Evolutionary conservation across 1,140 invertebrate genomes (phyloP).

Genomic region (Brachionus plicatilis): DNA sequence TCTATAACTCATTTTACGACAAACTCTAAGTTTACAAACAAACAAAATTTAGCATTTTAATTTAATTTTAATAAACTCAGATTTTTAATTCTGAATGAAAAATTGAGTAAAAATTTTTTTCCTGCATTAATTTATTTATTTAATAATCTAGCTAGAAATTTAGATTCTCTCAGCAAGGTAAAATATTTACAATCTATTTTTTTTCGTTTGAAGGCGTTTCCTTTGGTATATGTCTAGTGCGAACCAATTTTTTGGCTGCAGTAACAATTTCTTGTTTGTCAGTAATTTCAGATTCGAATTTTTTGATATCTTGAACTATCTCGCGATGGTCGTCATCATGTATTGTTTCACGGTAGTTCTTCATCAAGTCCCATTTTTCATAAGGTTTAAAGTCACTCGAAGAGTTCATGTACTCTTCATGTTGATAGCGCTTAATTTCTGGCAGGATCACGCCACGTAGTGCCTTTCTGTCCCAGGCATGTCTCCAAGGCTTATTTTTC

Average conservation of each 20-base stretch:
- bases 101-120: not conserved
- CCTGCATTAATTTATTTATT: not conserved
- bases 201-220: not conserved
- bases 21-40: not conserved
- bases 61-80: not conserved
- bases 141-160: not conserved
- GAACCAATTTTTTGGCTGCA: constrained; percentile 31
- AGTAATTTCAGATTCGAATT: constrained; percentile 7
- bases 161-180: not conserved
- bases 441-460: constrained; percentile 64
- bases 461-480: constrained; percentile 74
- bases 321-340: constrained; percentile 34
- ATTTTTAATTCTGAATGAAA: not conserved
- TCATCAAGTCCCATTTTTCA: constrained; percentile 41
- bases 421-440: not conserved
- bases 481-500: constrained; percentile 76
- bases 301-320: constrained; percentile 39
- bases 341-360: constrained; percentile 19
- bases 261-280: constrained; percentile 10
- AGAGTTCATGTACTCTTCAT: not conserved
- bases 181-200: constrained; percentile 3
- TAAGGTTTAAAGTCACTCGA: not conserved
- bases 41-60: not conserved
- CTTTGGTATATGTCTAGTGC: constrained; percentile 21
- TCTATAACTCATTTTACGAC: constrained; percentile 6